Evolutionary conservation across 2,888 invertebrate genomes (phyloP).

Genomic region (Quadroppia sp.): DNA sequence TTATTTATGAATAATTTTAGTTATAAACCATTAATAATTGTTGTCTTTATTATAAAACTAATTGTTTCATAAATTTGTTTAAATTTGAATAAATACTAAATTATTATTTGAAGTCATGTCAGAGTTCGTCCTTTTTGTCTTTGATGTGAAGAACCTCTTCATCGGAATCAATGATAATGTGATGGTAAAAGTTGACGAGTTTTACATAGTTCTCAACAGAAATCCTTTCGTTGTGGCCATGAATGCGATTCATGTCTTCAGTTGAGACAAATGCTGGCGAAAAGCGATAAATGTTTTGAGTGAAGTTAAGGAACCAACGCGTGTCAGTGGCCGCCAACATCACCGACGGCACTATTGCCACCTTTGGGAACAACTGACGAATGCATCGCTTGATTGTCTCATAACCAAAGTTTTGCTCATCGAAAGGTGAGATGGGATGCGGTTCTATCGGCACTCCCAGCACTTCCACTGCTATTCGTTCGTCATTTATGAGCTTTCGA

Average conservation of each 20-base stretch:
- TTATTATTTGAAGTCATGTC: not conserved
- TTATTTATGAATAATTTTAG: not conserved
- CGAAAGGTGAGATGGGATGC: constrained; percentile 54
- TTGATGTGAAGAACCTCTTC: constrained; percentile 33
- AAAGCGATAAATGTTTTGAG: constrained; percentile 56
- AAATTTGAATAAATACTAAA: not conserved
- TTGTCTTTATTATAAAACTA: not conserved
- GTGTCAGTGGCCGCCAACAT: constrained; percentile 56
- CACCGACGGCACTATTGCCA: constrained; percentile 54
- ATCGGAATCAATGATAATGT: constrained; percentile 55
- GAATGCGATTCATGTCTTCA: constrained; percentile 53
- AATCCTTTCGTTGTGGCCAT: constrained; percentile 58
- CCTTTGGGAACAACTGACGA: constrained; percentile 53
- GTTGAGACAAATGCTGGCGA: constrained; percentile 51
- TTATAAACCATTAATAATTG: not conserved
- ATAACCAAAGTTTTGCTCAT: constrained; percentile 53
- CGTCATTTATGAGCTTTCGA: constrained; percentile 50
- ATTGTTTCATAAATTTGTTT: not conserved
- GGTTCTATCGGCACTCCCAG: constrained; percentile 50
- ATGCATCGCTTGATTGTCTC: constrained; percentile 54
- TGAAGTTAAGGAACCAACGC: constrained; percentile 54
- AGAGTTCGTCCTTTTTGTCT: constrained; percentile 39
- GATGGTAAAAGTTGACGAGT: constrained; percentile 56
- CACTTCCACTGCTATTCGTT: constrained; percentile 43
- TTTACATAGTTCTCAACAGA: constrained; percentile 54